Conservation (phyloP, 1,140 invertebrate species). For the Zaprionus nigranus region DNA sequence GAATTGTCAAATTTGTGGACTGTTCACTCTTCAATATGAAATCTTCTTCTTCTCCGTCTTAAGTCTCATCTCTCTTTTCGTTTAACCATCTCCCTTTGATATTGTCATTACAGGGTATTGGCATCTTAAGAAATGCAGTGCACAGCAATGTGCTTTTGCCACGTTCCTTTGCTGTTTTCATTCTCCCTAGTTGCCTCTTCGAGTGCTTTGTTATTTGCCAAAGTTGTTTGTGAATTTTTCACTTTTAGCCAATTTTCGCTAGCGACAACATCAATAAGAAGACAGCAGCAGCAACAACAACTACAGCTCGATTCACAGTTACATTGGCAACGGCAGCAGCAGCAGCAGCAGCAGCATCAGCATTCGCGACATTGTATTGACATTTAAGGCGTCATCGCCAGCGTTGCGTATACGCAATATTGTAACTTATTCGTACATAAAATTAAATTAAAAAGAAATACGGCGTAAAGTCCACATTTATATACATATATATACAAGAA, state of each 20-base stretch:
- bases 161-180: constrained; percentile 17
- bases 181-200: constrained; percentile 11
- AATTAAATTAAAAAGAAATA: constrained; percentile 20
- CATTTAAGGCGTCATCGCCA: constrained; percentile 50
- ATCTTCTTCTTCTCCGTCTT: too few relatives aligned
- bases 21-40: background rate
- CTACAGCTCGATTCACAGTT: background rate
- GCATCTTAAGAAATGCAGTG: constrained; percentile 43
- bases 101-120: constrained; percentile 13
- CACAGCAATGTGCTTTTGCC: constrained; percentile 23
- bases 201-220: constrained; percentile 51
- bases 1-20: background rate
- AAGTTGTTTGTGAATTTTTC: constrained; percentile 62
- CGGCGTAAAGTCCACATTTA: background rate
- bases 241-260: constrained; percentile 54
- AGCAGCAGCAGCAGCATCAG: constrained; percentile 9
- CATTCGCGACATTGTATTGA: constrained; percentile 60
- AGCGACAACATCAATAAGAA: constrained; percentile 33
- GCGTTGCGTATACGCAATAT: constrained; percentile 58
- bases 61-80: background rate
- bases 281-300: background rate
- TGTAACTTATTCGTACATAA: constrained; percentile 43
- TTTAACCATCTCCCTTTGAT: too few relatives aligned
- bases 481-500: background rate
- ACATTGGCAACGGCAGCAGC: constrained; percentile 1